Base-by-base conservation (phyloP, 30 jellyfish, hydroid and myxozoan genomes). In the Rhopilema esculentum region DNA sequence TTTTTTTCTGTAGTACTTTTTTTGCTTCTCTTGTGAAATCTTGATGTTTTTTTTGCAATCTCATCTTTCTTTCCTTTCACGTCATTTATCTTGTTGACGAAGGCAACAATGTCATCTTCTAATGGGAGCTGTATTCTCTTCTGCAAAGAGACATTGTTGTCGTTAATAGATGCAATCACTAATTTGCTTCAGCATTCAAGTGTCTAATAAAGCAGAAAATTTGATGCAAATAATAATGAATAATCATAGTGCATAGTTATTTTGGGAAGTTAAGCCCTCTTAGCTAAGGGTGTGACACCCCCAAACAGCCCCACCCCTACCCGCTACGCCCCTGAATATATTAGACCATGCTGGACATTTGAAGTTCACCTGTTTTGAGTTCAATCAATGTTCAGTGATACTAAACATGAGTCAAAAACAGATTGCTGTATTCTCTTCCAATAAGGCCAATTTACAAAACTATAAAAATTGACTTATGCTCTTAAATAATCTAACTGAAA, bases 21-120 rank as follows among this genome's bases (percentile, higher is more conserved):
- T 72, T 40, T 72, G 84, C 29, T 21, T 29, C 24, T 72, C 84
- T 72, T 72, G 84, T 28, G 84, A 64, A 20, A 9, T 72, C 30
- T n/a, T 72, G 84, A 72, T 72, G 69, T 72, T 30, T 31, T 25
- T 69, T 20, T 23, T 29, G 49, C 49, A 69, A 69, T 69, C 53
- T 16, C 19, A 9, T 32, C 65, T 25, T 25, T 20, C 73, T 25
- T 63, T 20, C 30, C 73, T 63, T 63, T 21, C 27, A 21, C 27
- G 30, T 63, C 30, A 25, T 63, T 63, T 63, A 21, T 25, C 30
- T 25, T 63, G 27, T 21, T 40, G 57, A 66, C 32, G 32, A 66
- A 66, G 29, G 29, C 20, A 27, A 66, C 50, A 30, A 66, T 66
- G 77, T 6, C 32, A 22, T 66, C 32, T 22, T 66, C 77, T 16